These are phyloP conservation scores for Silurus asotus DNA, from an alignment of 2,113 vertebrate genomes.

Conservation along the genomic window DNA sequence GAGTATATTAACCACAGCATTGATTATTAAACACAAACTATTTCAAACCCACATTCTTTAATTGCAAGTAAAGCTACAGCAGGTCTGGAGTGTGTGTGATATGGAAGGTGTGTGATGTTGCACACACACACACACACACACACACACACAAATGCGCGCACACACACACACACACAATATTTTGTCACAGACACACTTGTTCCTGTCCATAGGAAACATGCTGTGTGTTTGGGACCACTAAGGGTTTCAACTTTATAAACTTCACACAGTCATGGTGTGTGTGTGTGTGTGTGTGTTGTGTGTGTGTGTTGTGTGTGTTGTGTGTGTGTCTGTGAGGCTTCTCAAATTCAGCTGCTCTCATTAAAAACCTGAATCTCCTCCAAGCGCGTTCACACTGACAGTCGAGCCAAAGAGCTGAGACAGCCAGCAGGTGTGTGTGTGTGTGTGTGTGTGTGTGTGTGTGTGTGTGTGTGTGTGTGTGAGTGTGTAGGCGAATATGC, in stretches of 20 bases:
- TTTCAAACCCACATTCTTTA: neutral
- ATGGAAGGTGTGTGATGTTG: too few relatives aligned
- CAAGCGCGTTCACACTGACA: neutral
- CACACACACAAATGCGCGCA: neutral
- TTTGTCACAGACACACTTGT: neutral
- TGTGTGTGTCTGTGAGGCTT: neutral
- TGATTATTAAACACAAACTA: neutral
- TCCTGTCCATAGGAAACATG: neutral
- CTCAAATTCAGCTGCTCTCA: neutral
- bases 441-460: constrained; percentile 23
- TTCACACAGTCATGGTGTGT: neutral
- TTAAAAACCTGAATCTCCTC: constrained; percentile 3
- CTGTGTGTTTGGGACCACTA: neutral
- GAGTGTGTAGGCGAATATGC: neutral
- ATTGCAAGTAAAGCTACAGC: neutral
- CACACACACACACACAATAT: constrained; percentile 3
- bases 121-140: neutral
- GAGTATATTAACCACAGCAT: neutral
- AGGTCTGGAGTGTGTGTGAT: too few relatives aligned
- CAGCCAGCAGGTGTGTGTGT: neutral
- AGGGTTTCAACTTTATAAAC: neutral
- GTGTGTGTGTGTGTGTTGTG: too few relatives aligned
- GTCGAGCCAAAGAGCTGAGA: neutral
- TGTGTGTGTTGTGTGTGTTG: neutral
- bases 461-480: constrained; percentile 40